Evolutionary conservation across 2,113 vertebrate genomes (phyloP).

Genomic region (Oriolus oriolus): DNA sequence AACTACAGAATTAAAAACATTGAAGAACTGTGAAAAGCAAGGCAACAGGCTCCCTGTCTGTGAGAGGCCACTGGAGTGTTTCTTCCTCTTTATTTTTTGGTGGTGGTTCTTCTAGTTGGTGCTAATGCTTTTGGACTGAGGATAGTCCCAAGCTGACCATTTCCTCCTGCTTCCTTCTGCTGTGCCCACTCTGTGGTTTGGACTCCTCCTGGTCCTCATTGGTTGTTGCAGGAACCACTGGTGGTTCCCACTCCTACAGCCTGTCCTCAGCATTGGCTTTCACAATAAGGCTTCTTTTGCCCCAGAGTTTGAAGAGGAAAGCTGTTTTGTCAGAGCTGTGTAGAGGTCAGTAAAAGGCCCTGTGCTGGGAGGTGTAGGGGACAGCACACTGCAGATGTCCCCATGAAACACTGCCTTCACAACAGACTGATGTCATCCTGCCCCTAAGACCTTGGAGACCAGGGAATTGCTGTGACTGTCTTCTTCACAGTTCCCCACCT

Average conservation of each 20-base stretch:
- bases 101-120: not conserved
- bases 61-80: not conserved
- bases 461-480: not conserved
- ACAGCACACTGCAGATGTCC: not conserved
- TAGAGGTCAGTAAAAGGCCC: not conserved
- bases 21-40: too few relatives aligned
- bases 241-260: not conserved
- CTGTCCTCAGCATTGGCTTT: not conserved
- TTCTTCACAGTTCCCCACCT: not conserved
- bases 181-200: rapidly evolving
- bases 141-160: not conserved
- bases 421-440: not conserved
- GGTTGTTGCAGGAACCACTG: not conserved
- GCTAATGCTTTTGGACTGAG: not conserved
- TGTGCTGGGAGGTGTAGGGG: not conserved
- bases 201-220: not conserved
- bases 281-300: not conserved
- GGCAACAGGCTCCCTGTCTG: not conserved
- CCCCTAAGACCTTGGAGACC: not conserved
- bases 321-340: not conserved
- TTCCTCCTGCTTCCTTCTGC: not conserved
- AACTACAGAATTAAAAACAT: too few relatives aligned
- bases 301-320: not conserved
- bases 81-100: not conserved
- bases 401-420: not conserved